Evolutionary conservation across 1,140 invertebrate genomes (phyloP), one percentile per base, ranked within the genome.

Genomic region (Brachionus rubens): DNA sequence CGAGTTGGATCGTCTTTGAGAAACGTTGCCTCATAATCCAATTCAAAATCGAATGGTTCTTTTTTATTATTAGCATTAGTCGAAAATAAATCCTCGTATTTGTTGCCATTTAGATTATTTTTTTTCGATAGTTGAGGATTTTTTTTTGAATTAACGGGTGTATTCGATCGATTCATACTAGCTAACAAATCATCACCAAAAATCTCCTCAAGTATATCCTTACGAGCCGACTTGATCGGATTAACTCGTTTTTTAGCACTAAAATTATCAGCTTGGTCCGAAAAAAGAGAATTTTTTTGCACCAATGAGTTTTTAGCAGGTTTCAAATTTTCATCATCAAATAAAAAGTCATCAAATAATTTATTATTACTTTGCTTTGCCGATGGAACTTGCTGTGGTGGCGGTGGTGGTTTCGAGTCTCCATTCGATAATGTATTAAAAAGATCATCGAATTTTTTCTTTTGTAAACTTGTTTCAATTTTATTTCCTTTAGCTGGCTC

Each of bases 371-470:
- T 50, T 50, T 50, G 12, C 48, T 50, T 4, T 3, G 48, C 48
- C 12, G 3, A 50, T 50, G 3, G 12, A 19, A n/a, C n/a, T n/a
- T n/a, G n/a, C n/a, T n/a, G n/a, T n/a, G n/a, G n/a, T n/a, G n/a
- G n/a, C n/a, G n/a, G n/a, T n/a, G n/a, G n/a, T n/a, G n/a, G n/a
- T n/a, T n/a, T n/a, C n/a, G n/a, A n/a, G n/a, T n/a, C n/a, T n/a
- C n/a, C n/a, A n/a, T 46, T 21, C 2, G 40, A 43, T 10, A 68
- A 50, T 30, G 43, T 70, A 26, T 50, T 72, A 21, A 72, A 72
- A 10, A 72, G 50, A 41, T 72, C 68, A 41, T 72, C 68, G 28
- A 72, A 72, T 54, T 72, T 72, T 54, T 72, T 72, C 68, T 72
- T 72, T 36, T 72, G 68, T 40, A 54, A 48, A 26, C 46, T 72